Conservation (phyloP, 1,140 invertebrate genomes). For the Globodera ellingtonae region DNA sequence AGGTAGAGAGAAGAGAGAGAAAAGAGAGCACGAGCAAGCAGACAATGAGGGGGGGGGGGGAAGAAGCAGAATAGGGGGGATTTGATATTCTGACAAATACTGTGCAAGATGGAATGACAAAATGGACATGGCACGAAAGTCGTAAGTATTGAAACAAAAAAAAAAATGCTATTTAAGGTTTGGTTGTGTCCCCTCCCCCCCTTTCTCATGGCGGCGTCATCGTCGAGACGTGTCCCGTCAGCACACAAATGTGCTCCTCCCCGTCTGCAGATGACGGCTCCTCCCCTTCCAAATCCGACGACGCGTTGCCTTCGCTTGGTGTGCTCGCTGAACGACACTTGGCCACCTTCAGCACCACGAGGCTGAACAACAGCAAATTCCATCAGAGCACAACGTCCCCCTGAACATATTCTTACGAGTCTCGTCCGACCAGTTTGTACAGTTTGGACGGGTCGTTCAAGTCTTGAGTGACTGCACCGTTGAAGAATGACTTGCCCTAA, state of each 20-base stretch:
- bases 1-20: too few relatives aligned
- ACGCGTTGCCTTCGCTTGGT: neutral
- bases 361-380: constrained; percentile 27
- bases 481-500: constrained; percentile 50
- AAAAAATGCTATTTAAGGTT: neutral
- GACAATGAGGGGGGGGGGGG: too few relatives aligned
- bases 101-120: too few relatives aligned
- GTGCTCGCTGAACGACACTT: neutral
- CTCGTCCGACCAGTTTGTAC: constrained; percentile 45
- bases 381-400: neutral
- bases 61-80: neutral
- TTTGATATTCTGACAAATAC: neutral
- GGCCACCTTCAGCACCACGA: constrained; percentile 32
- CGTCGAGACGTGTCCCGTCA: constrained; percentile 48
- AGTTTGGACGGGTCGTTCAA: constrained; percentile 43
- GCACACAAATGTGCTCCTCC: constrained; percentile 38
- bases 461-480: constrained; percentile 50
- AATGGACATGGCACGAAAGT: neutral
- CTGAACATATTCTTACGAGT: constrained; percentile 39
- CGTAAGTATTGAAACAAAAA: neutral
- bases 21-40: too few relatives aligned
- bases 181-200: neutral
- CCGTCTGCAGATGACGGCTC: constrained; percentile 5
- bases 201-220: constrained; percentile 34
- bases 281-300: neutral